Evolutionary conservation across 1,140 invertebrate species (phyloP), one percentile per base, ranked within the genome.

Genomic region (Bactericera cockerelli): DNA sequence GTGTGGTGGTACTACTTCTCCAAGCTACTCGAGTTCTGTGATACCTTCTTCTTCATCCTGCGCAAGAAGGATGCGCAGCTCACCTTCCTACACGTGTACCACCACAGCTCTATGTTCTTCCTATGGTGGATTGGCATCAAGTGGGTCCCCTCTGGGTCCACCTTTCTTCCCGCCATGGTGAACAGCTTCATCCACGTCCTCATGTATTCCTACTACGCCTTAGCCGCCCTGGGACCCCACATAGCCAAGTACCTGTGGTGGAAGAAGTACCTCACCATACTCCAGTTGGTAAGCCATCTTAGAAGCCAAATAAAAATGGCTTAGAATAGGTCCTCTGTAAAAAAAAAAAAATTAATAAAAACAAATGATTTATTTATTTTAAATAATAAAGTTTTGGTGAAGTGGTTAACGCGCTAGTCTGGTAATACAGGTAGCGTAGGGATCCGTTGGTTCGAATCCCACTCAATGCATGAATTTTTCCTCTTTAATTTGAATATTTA

Each of bases 1-100:
- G 80, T 97, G 16, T 98, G 92, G 92, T 95, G 90, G 89, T 98
- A 95, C 70, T 96, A 93, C 70, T 84, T 94, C 67, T 94, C 93
- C 25, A 97, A 97, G 73, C 77, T 91, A 22, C 70, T 97, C 22
- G 93, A 98, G 72, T 92, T 98, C 70, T 81, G 86, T 64, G 93
- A 97, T 70, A 96, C 93, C 0, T 79, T 88, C 63, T 93, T 93
- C 76, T 90, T 93, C 65, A 91, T 93, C 59, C 68, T 93, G 26
- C 77, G 89, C 31, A 92, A 93, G 70, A 93, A 93, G 67, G 81
- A 85, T 59, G 83, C 82, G 62, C 89, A 93, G 70, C 71, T 94
- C 56, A 89, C 86, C 11, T 93, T 93, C 71, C 76, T 94, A 2
- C 90, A 94, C 63, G 82, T 93, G 0, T 93, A 93, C 67, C 91